These are phyloP conservation scores for Bucorvus abyssinicus DNA, from an alignment of 2,797 vertebrate species.

Conservation along the genomic window DNA sequence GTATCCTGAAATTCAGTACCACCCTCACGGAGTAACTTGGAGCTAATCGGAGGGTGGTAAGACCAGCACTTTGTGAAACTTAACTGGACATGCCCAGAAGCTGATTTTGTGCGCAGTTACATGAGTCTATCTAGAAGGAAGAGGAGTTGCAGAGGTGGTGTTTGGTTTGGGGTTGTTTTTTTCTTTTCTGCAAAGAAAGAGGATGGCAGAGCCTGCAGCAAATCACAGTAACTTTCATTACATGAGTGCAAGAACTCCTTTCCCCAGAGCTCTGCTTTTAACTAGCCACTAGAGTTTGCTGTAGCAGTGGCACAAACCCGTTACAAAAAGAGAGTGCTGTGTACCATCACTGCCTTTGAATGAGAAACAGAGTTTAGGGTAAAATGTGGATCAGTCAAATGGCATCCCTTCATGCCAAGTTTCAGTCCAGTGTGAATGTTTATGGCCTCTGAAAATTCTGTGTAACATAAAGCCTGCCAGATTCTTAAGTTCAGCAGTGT, in stretches of 20 bases:
- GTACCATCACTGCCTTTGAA: neutral
- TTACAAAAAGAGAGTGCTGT: neutral
- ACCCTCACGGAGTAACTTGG: neutral
- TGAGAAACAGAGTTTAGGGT: conserved; percentile 15
- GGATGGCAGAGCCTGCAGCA: neutral
- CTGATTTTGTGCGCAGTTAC: neutral
- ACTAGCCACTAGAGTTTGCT: conserved; percentile 8
- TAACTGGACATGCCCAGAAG: neutral
- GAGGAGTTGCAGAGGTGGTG: neutral
- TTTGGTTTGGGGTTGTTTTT: neutral
- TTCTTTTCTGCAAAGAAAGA: neutral
- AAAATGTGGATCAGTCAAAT: neutral
- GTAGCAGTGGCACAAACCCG: neutral
- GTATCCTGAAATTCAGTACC: neutral
- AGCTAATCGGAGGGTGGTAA: neutral
- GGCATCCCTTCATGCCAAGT: conserved; percentile 17
- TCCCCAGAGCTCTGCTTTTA: neutral
- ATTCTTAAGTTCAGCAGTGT: neutral
- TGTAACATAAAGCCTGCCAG: conserved; percentile 6
- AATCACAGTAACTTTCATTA: neutral
- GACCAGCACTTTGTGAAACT: neutral
- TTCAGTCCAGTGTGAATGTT: neutral
- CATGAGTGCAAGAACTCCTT: neutral
- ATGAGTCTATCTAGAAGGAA: neutral
- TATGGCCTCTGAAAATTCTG: conserved; percentile 27